Evolutionary conservation across 2,113 vertebrate species (phyloP).

Genomic region (Hystrix cristata): DNA sequence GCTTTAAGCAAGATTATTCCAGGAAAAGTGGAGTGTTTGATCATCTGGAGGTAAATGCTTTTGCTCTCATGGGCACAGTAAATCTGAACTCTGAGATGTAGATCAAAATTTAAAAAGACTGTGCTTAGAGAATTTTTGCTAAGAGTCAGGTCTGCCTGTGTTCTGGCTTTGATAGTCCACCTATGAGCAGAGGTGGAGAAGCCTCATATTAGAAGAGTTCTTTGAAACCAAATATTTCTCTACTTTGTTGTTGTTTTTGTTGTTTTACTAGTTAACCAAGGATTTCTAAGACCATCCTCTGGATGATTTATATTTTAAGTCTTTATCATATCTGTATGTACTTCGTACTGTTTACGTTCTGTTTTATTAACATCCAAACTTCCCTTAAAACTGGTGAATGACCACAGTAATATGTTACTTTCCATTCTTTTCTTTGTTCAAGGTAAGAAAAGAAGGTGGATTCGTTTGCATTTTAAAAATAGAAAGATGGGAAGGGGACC

Average conservation of each 20-base stretch:
- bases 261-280: background rate
- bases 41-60: background rate
- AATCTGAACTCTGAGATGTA: background rate
- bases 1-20: background rate
- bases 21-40: background rate
- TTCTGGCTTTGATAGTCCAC: background rate
- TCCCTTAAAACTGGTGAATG: background rate
- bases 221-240: background rate
- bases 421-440: background rate
- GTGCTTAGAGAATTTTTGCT: background rate
- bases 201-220: background rate
- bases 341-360: background rate
- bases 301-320: background rate
- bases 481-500: background rate
- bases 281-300: background rate
- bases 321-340: background rate
- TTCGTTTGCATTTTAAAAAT: background rate
- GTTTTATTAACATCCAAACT: background rate
- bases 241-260: background rate
- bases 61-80: background rate
- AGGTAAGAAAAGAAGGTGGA: background rate
- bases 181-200: background rate
- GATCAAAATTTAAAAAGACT: background rate
- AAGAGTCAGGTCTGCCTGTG: too few species aligned
- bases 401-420: background rate